Conservation (phyloP, 2,797 vertebrate species). For the Dallia pectoralis region DNA sequence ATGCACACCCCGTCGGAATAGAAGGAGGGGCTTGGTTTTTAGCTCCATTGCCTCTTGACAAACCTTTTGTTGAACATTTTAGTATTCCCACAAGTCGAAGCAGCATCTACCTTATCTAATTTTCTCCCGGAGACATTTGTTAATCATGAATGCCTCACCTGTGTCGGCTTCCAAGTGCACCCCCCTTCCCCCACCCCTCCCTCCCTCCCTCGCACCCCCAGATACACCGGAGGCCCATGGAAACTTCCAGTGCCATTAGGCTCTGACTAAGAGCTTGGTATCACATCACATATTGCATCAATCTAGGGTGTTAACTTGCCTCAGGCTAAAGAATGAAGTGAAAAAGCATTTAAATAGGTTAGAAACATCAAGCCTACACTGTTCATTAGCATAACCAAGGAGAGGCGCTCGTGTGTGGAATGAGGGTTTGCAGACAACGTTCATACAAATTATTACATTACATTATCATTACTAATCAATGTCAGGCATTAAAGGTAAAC, state of each 20-base stretch:
- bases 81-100: not conserved
- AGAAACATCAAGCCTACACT: not conserved
- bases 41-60: not conserved
- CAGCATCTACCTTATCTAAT: not conserved
- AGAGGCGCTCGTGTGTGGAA: not conserved
- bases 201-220: not conserved
- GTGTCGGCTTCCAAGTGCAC: not conserved
- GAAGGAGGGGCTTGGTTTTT: not conserved
- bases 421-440: not conserved
- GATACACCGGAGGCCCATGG: not conserved
- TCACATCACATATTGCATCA: not conserved
- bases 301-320: not conserved
- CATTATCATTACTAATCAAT: too few relatives aligned
- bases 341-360: not conserved
- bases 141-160: slow-evolving; percentile 1
- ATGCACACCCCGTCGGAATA: not conserved
- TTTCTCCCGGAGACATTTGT: not conserved
- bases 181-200: not conserved
- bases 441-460: not conserved
- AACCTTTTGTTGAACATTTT: not conserved
- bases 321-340: not conserved
- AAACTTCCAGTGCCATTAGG: not conserved
- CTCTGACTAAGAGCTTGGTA: not conserved
- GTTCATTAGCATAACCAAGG: not conserved
- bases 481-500: too few relatives aligned